A percentile compares a stretch with the other conserved stretches of the same genome.
Evolutionary conservation across 2,113 vertebrate genomes (phyloP).

Genomic region (Rhea pennata): DNA sequence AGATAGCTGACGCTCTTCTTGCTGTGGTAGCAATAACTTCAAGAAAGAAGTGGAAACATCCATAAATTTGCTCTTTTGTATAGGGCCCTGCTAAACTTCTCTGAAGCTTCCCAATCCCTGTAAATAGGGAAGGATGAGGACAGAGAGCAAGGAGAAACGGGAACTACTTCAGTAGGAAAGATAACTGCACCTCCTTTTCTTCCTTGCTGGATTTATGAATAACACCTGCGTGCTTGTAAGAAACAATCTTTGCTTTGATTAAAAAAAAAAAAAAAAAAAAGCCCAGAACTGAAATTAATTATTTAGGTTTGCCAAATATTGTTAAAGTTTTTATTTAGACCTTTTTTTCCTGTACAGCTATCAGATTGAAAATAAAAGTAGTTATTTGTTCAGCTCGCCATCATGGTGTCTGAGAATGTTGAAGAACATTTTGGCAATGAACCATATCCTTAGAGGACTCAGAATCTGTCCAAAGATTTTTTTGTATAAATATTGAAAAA

Average conservation of each 20-base stretch:
- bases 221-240: neutral
- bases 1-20: neutral
- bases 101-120: neutral
- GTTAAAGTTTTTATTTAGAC: conserved; percentile 21
- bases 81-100: neutral
- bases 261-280: neutral
- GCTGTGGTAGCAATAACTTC: neutral
- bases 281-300: conserved; percentile 17
- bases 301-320: conserved; percentile 50
- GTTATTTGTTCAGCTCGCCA: neutral
- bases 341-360: fast-evolving
- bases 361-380: conserved; percentile 5
- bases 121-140: neutral
- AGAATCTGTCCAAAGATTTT: neutral
- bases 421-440: neutral
- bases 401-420: neutral
- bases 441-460: neutral
- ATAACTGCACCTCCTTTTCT: neutral
- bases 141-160: neutral
- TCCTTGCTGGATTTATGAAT: neutral
- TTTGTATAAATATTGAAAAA: neutral
- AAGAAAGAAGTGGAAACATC: neutral
- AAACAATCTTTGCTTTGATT: neutral
- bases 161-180: neutral
- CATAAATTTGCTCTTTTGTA: neutral